A percentile compares a stretch with the other conserved stretches of the same genome.
Evolutionary conservation across 2,797 vertebrate species (phyloP).

Genomic region (Vireo griseus): DNA sequence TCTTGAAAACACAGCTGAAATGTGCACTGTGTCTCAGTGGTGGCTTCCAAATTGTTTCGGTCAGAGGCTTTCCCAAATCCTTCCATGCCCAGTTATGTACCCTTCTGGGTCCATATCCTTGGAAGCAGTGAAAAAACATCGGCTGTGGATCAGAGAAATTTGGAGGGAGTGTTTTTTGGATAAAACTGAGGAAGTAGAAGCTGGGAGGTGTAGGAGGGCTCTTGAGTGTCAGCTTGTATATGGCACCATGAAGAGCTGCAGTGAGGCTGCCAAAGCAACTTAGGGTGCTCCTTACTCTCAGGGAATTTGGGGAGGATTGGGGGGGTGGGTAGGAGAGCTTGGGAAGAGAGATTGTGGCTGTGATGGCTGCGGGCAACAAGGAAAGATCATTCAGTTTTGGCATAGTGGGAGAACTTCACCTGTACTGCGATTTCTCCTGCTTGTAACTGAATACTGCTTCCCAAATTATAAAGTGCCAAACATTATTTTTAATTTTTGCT

Average conservation of each 20-base stretch:
- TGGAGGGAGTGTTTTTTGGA: background rate
- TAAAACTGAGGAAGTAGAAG: background rate
- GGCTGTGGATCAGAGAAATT: background rate
- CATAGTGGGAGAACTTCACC: background rate
- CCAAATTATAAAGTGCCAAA: background rate
- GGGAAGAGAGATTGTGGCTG: background rate
- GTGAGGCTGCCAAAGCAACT: background rate
- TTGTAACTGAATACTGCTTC: background rate
- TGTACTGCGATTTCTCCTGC: background rate
- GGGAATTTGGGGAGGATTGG: background rate
- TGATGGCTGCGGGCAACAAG: background rate
- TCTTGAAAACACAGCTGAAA: background rate
- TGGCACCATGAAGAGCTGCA: background rate
- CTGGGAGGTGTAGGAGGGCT: background rate
- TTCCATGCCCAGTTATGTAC: background rate
- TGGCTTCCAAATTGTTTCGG: background rate
- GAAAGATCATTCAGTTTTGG: background rate
- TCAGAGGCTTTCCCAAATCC: background rate
- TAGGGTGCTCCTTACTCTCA: background rate
- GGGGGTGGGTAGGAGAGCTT: background rate
- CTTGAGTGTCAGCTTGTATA: background rate
- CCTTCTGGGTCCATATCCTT: rapidly evolving
- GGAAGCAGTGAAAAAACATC: background rate
- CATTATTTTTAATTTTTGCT: background rate
- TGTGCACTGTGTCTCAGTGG: rapidly evolving